These are phyloP conservation scores for Amphimedon queenslandica DNA, from an alignment of 37 sponge, comb jelly and placozoan genomes.

Conservation along the genomic window DNA sequence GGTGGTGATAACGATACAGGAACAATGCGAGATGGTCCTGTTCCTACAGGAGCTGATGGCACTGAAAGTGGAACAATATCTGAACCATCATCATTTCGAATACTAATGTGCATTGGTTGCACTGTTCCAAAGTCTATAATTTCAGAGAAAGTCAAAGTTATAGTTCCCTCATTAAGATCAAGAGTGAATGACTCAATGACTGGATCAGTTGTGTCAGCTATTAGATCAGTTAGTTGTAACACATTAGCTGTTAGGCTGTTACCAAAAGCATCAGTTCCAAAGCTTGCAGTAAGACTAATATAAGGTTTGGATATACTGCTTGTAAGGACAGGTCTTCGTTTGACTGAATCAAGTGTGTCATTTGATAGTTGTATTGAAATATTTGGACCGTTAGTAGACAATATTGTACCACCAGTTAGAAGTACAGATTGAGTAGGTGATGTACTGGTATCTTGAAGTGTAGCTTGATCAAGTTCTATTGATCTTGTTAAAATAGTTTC, in stretches of 20 bases:
- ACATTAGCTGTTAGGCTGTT: slow-evolving; percentile 51
- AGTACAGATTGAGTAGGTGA: background rate
- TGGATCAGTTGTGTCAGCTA: slow-evolving; percentile 50
- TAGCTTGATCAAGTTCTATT: slow-evolving; percentile 22
- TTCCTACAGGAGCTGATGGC: slow-evolving; percentile 10
- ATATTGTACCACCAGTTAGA: slow-evolving; percentile 34
- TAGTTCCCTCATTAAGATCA: slow-evolving; percentile 38
- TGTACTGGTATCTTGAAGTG: slow-evolving; percentile 23
- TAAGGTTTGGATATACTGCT: slow-evolving; percentile 17
- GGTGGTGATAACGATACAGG: slow-evolving; percentile 7
- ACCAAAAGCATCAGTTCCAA: slow-evolving; percentile 69
- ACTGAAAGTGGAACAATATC: slow-evolving; percentile 1
- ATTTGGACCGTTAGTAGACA: slow-evolving; percentile 26
- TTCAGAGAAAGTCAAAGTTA: slow-evolving; percentile 72
- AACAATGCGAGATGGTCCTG: slow-evolving; percentile 13
- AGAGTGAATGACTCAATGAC: slow-evolving; percentile 42
- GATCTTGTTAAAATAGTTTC: slow-evolving; percentile 55
- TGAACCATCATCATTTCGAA: slow-evolving; percentile 18
- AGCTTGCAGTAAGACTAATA: slow-evolving; percentile 12
- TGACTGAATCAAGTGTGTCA: slow-evolving; percentile 65
- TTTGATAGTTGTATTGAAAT: slow-evolving; percentile 42
- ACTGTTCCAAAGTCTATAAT: slow-evolving; percentile 29
- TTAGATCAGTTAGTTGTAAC: slow-evolving; percentile 14
- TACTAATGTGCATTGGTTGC: slow-evolving; percentile 1
- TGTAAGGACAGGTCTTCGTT: slow-evolving; percentile 20